These are phyloP conservation scores for Melipona quadrifasciata DNA, from an alignment of 1,140 invertebrate genomes.

Conservation along the genomic window DNA sequence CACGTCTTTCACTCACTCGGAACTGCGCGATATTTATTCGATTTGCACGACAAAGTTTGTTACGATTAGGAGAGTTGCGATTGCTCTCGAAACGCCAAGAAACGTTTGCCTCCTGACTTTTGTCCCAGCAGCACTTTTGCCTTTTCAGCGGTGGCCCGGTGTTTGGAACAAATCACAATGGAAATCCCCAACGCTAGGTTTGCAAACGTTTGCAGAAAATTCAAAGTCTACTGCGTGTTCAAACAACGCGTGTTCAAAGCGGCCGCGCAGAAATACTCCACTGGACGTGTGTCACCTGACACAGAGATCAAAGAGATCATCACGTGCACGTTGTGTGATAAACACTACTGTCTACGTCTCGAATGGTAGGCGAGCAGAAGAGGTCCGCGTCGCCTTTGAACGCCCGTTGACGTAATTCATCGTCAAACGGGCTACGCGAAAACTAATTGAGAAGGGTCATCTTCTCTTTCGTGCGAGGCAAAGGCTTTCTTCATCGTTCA, in stretches of 20 bases:
- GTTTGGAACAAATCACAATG: neutral
- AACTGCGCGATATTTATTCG: too few relatives aligned
- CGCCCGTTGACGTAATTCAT: constrained; percentile 12
- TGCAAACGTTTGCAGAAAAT: neutral
- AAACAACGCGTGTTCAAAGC: constrained; percentile 24
- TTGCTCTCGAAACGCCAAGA: neutral
- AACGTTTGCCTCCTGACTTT: neutral
- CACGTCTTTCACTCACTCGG: too few relatives aligned
- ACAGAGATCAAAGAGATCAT: constrained; percentile 13
- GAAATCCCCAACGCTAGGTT: neutral
- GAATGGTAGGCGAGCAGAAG: neutral
- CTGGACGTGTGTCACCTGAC: neutral
- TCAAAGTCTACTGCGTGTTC: neutral
- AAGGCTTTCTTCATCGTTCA: neutral
- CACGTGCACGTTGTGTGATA: neutral
- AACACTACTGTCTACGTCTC: neutral
- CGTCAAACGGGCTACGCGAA: constrained; percentile 7
- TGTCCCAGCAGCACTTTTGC: neutral
- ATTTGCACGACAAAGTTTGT: neutral
- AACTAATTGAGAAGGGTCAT: constrained; percentile 18
- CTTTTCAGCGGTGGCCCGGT: neutral
- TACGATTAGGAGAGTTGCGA: neutral
- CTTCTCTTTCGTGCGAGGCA: too few relatives aligned
- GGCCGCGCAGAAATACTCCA: neutral
- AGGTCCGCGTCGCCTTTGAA: too few relatives aligned